Evolutionary conservation across 2,113 vertebrate species (phyloP).

Genomic region (Dinomys branickii): DNA sequence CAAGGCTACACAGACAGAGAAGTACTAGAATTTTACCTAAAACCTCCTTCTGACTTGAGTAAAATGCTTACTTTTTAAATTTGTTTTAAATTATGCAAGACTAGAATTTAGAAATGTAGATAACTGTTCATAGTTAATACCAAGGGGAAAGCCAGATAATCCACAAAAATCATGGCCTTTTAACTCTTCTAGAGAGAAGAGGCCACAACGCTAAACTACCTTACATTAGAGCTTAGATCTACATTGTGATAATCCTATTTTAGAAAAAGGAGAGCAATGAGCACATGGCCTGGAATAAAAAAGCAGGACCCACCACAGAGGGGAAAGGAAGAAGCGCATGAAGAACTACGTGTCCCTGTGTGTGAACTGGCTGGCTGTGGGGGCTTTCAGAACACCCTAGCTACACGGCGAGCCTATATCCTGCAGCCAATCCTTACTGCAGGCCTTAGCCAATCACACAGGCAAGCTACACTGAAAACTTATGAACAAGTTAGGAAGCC

Average conservation of each 20-base stretch:
- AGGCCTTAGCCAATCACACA: neutral
- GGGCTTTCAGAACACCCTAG: neutral
- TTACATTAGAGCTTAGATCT: neutral
- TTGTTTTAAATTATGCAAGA: constrained; percentile 5
- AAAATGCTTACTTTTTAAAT: neutral
- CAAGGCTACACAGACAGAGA: neutral
- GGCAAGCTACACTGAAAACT: neutral
- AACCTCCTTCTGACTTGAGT: neutral
- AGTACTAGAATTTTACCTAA: neutral
- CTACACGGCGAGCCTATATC: neutral
- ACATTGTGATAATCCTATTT: neutral
- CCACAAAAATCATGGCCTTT: constrained; percentile 1
- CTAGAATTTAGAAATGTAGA: neutral
- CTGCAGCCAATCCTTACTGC: neutral
- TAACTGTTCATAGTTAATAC: neutral
- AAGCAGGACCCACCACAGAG: neutral
- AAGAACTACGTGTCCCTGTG: neutral
- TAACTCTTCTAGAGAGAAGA: neutral
- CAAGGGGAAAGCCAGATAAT: neutral
- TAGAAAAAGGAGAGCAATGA: neutral
- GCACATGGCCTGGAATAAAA: neutral
- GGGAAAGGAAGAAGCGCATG: neutral
- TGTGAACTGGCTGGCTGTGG: neutral
- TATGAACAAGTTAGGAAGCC: neutral
- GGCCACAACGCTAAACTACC: neutral